Percentiles rank a stretch among this genome's conserved stretches.
These are phyloP conservation scores for Leptinotarsa rubiginosa DNA, from an alignment of 2,888 invertebrate genomes.

Conservation along the genomic window DNA sequence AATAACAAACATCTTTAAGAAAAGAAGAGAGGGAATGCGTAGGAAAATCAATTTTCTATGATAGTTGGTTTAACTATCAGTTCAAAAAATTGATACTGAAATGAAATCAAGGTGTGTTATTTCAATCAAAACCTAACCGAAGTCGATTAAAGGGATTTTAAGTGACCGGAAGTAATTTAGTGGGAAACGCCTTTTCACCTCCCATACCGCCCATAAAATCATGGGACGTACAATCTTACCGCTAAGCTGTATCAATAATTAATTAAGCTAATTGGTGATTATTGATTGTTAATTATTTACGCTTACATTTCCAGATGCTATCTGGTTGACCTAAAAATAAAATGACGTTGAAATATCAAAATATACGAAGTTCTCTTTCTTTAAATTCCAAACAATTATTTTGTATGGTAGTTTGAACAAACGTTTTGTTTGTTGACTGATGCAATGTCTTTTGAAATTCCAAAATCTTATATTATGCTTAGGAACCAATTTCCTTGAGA, in stretches of 20 bases:
- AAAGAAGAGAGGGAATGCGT: too few relatives aligned
- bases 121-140: slow-evolving; percentile 46
- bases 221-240: slow-evolving; percentile 47
- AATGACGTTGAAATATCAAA: too few relatives aligned
- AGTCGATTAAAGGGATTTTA: slow-evolving; percentile 44
- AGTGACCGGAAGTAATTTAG: slow-evolving; percentile 54
- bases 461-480: too few relatives aligned
- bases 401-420: too few relatives aligned
- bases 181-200: slow-evolving; percentile 48
- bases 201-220: slow-evolving; percentile 48
- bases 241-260: slow-evolving; percentile 52
- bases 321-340: slow-evolving; percentile 8
- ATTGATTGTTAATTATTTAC: slow-evolving; percentile 53
- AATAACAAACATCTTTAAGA: too few relatives aligned
- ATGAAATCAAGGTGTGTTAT: slow-evolving; percentile 41
- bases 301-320: slow-evolving; percentile 36
- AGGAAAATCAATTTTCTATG: too few relatives aligned
- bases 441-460: too few relatives aligned
- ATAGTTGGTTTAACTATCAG: background rate
- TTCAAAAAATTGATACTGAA: background rate
- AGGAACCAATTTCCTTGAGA: slow-evolving; percentile 19
- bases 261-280: slow-evolving; percentile 57
- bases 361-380: too few relatives aligned
- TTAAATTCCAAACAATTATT: too few relatives aligned
- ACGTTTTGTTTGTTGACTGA: too few relatives aligned